phyloP scores from a whole-genome alignment of 92 coral and sea anemone species.

The Palythoa grandis region DNA sequence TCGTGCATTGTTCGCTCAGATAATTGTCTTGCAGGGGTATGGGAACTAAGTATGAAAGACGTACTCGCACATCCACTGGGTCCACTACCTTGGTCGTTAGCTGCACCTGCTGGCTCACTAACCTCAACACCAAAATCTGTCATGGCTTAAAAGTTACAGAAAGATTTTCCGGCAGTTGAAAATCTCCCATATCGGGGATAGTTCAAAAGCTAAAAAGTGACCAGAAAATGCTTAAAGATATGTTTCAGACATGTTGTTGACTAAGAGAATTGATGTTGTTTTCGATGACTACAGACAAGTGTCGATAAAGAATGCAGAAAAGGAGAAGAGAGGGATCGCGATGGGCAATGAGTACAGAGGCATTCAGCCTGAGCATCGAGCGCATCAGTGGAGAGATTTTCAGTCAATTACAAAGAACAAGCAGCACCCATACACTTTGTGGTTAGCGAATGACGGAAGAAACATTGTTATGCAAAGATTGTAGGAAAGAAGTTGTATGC shows the following conservation, averaged over 20 bases:
- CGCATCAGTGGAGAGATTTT: no score
- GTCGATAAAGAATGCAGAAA: background rate
- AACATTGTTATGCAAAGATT: no score
- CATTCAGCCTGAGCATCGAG: background rate
- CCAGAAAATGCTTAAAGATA: background rate
- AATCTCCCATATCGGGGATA: background rate
- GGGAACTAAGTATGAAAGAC: no score
- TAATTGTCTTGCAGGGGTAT: no score
- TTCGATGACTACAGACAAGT: background rate
- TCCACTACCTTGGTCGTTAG: no score
- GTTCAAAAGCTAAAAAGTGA: background rate
- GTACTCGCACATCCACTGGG: no score
- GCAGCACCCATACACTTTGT: no score
- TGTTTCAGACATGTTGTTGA: background rate
- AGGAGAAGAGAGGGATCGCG: background rate
- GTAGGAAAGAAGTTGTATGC: no score
- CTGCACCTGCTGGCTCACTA: background rate
- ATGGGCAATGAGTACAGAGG: background rate
- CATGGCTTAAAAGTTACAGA: background rate
- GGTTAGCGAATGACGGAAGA: no score
- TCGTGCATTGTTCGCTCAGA: no score
- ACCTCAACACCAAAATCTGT: background rate
- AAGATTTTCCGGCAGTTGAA: background rate
- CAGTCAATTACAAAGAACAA: no score
- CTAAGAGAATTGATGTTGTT: no score